Base-by-base conservation (phyloP, 1,140 invertebrate species). In the Sesamia nonagrioides region DNA sequence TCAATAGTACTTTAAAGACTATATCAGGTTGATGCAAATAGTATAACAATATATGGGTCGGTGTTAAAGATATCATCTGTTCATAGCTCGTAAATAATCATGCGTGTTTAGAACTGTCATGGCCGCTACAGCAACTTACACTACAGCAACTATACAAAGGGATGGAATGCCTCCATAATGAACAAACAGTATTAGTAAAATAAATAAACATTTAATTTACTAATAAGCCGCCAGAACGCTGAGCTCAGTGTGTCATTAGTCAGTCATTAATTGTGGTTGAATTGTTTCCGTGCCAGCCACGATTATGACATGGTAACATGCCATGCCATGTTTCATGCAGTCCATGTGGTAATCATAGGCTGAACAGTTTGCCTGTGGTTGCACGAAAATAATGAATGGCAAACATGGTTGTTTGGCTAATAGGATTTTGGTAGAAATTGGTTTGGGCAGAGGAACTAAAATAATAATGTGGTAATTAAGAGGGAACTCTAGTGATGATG, bases 221-320 rank as follows among this genome's bases (percentile, higher is more conserved):
- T 83, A 85, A 87, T 84, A 79, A 84, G 81, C 83, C 71, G 81
- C 77, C 82, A 48, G 83, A 84, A 84, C 84, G 84, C 85, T 85
- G 80, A 81, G 56, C 21, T 35, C 37, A 66, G 74, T 54, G 56
- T 45, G 17, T 40, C 27, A 27, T 27, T 27, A 27, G 27, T 27
- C 27, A 3, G 27, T 27, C 27, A 73, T 79, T 85, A 85, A 84
- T 89, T 83, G 83, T 56, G 84, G 79, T 50, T 21, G 76, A 87
- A 88, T 88, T 84, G 86, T 88, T 89, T 88, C 78, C 82, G 73
- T 81, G 74, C 66, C 77, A n/a, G 35, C n/a, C n/a, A 8, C 13
- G 58, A n/a, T 87, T 86, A 89, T 84, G 82, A 77, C 45, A 18
- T 18, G 42, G 27, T 56, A 77, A 78, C 87, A 87, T 78, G 86